Evolutionary conservation across 1,140 invertebrate genomes (phyloP).

Genomic region (Diabrotica virgifera): DNA sequence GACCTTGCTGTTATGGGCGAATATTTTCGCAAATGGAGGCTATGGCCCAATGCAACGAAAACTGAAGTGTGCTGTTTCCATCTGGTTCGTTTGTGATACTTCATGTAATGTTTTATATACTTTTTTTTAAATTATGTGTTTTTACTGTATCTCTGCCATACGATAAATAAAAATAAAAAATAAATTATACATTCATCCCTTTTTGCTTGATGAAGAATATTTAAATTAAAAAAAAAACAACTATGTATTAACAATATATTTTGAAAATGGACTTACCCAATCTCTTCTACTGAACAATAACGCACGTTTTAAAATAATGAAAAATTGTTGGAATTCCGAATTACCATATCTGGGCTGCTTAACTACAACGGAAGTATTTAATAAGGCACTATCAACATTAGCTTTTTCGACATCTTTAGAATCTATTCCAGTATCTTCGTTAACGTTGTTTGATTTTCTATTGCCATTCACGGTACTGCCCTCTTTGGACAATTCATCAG

Average conservation of each 20-base stretch:
- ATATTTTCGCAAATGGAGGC: too few relatives aligned
- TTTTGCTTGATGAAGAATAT: too few relatives aligned
- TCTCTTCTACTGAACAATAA: conserved; percentile 77
- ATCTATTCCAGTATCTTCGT: conserved; percentile 8
- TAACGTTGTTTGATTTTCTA: background rate
- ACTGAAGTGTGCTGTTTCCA: too few relatives aligned
- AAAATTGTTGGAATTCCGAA: conserved; percentile 74
- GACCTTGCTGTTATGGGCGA: too few relatives aligned
- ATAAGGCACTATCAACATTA: conserved; percentile 63
- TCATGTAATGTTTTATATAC: too few relatives aligned
- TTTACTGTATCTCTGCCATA: too few relatives aligned
- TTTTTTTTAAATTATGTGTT: too few relatives aligned
- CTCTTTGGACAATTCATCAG: conserved; percentile 66
- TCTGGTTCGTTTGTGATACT: too few relatives aligned
- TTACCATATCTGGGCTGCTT: conserved; percentile 72
- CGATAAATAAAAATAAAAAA: too few relatives aligned
- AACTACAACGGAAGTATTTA: conserved; percentile 56
- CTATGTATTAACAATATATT: background rate
- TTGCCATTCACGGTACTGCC: background rate
- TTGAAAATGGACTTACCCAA: conserved; percentile 61
- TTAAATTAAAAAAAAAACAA: too few relatives aligned
- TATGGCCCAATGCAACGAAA: too few relatives aligned
- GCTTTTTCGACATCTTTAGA: conserved; percentile 57
- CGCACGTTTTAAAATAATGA: conserved; percentile 75
- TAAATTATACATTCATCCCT: background rate